A percentile compares a stretch with the other conserved stretches of the same genome.
Evolutionary conservation across 2,797 vertebrate species (phyloP).

Genomic region (Eospalax fontanierii): DNA sequence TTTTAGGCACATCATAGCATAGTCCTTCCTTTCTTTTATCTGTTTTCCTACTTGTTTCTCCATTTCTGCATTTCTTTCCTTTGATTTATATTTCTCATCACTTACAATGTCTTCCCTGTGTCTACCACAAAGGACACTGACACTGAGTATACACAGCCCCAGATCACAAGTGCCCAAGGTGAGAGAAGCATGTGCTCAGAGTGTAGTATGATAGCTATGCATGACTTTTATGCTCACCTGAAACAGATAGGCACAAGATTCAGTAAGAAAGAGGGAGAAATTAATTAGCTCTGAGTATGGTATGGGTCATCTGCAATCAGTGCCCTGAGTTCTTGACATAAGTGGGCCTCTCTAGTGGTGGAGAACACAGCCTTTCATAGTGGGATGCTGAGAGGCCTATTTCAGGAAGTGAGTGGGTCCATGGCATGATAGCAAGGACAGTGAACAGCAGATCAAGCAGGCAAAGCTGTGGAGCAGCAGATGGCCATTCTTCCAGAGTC

Average conservation of each 20-base stretch:
- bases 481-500: too few species aligned
- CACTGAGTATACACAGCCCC: neutral
- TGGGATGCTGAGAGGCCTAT: too few species aligned
- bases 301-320: neutral
- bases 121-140: neutral
- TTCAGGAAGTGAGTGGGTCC: neutral
- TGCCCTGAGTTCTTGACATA: neutral
- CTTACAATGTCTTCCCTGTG: neutral
- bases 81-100: neutral
- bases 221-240: neutral
- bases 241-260: neutral
- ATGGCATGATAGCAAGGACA: too few species aligned
- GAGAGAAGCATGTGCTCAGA: neutral
- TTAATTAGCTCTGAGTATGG: too few species aligned
- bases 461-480: neutral
- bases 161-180: neutral
- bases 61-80: neutral
- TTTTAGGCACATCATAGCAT: too few species aligned
- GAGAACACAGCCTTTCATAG: too few species aligned
- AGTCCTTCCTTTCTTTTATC: neutral
- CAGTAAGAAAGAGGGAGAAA: neutral
- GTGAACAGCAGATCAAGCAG: neutral
- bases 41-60: neutral
- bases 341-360: neutral
- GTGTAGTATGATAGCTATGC: too few species aligned